These are phyloP conservation scores for Euphonia xanthogaster DNA, from an alignment of 2,797 vertebrate genomes.

Conservation along the genomic window DNA sequence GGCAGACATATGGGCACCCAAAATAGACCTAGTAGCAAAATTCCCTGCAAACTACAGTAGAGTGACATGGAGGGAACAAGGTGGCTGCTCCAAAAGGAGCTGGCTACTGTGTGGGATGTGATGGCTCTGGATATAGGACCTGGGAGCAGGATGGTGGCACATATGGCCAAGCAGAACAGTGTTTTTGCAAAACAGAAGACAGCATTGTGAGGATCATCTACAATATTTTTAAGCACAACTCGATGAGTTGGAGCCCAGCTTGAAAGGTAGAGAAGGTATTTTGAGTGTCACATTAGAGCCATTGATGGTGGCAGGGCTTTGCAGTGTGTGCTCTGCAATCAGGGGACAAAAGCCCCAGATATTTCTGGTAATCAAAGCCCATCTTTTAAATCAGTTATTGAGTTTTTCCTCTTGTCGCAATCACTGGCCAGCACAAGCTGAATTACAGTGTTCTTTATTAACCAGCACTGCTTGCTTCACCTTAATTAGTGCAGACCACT, in stretches of 20 bases:
- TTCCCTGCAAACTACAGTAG: background rate
- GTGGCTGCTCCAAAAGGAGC: background rate
- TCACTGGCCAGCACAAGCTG: constrained; percentile 31
- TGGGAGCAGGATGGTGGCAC: background rate
- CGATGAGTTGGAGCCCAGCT: background rate
- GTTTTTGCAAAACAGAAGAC: background rate
- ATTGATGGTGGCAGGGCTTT: constrained; percentile 1
- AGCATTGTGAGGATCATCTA: background rate
- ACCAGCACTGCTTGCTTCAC: constrained; percentile 34
- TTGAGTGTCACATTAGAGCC: background rate
- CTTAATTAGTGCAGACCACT: constrained; percentile 59
- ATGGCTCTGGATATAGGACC: background rate
- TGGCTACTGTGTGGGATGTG: background rate
- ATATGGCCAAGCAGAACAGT: background rate
- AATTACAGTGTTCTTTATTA: constrained; percentile 42
- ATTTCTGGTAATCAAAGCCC: constrained; percentile 61
- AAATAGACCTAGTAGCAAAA: background rate
- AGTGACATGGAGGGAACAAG: background rate
- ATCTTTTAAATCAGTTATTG: constrained; percentile 40
- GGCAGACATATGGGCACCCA: background rate
- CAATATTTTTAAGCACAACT: background rate
- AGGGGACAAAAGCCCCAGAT: constrained; percentile 29
- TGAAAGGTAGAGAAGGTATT: background rate
- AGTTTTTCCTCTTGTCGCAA: constrained; percentile 27
- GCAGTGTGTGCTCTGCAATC: background rate